These are phyloP conservation scores for Molothrus aeneus DNA, from an alignment of 2,797 vertebrate species.

Conservation along the genomic window DNA sequence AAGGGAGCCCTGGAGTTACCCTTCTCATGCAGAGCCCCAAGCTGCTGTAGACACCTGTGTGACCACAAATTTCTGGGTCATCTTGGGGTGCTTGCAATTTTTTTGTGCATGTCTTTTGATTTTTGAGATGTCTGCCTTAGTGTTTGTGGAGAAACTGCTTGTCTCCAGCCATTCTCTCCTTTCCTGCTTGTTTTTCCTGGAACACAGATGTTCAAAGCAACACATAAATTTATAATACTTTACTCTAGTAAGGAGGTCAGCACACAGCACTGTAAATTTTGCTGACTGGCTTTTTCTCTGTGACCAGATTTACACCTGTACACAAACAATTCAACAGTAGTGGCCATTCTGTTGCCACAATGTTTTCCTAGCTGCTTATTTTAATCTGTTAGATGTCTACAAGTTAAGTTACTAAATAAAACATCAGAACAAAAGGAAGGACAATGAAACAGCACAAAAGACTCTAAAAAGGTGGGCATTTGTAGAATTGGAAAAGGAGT, in stretches of 20 bases:
- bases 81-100: not conserved
- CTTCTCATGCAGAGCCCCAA: not conserved
- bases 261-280: not conserved
- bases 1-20: not conserved
- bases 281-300: not conserved
- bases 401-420: not conserved
- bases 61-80: not conserved
- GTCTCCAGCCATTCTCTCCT: not conserved
- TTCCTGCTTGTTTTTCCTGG: not conserved
- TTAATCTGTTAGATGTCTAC: not conserved
- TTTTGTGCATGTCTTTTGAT: not conserved
- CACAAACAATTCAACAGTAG: not conserved
- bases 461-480: not conserved
- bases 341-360: not conserved
- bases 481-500: not conserved
- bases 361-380: not conserved
- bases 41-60: not conserved
- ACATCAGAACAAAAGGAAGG: not conserved
- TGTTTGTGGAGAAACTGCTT: not conserved
- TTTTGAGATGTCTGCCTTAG: not conserved
- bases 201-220: not conserved
- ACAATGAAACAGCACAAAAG: not conserved
- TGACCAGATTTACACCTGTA: not conserved
- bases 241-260: not conserved
- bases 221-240: not conserved